A percentile compares a stretch with the other conserved stretches of the same genome.
Conservation (phyloP, 2,797 vertebrate species). For the Poeciliopsis turneri region DNA sequence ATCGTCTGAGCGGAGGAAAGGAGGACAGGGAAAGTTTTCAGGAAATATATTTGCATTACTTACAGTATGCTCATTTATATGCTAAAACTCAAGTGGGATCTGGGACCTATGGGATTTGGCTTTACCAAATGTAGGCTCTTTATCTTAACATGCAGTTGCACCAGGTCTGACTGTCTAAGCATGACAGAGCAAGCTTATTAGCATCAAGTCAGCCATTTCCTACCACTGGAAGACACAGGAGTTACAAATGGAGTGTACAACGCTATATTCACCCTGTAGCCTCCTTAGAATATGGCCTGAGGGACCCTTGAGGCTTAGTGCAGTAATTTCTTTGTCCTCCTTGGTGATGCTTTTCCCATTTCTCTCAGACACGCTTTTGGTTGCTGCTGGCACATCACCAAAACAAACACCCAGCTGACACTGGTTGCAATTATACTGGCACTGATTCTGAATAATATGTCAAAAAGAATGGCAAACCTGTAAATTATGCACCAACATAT, state of each 20-base stretch:
- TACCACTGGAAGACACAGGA: constrained; percentile 75
- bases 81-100: constrained; percentile 80
- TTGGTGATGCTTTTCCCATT: constrained; percentile 63
- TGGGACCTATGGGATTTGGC: constrained; percentile 79
- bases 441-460: constrained; percentile 55
- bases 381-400: constrained; percentile 60
- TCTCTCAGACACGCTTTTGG: constrained; percentile 61
- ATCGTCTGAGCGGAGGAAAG: constrained; percentile 36
- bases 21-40: constrained; percentile 68
- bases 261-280: constrained; percentile 77
- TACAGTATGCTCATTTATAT: constrained; percentile 76
- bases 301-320: constrained; percentile 76
- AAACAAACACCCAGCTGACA: constrained; percentile 71
- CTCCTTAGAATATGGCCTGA: constrained; percentile 84
- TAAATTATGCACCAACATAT: constrained; percentile 54
- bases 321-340: constrained; percentile 73
- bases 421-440: constrained; percentile 57
- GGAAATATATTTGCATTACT: constrained; percentile 79
- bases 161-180: constrained; percentile 82
- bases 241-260: constrained; percentile 66
- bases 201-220: constrained; percentile 82
- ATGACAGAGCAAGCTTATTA: constrained; percentile 86
- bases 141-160: constrained; percentile 82
- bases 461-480: constrained; percentile 42
- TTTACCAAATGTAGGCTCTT: constrained; percentile 82